Conservation (phyloP, 2,797 vertebrate species). For the Arnoldichthys spilopterus region DNA sequence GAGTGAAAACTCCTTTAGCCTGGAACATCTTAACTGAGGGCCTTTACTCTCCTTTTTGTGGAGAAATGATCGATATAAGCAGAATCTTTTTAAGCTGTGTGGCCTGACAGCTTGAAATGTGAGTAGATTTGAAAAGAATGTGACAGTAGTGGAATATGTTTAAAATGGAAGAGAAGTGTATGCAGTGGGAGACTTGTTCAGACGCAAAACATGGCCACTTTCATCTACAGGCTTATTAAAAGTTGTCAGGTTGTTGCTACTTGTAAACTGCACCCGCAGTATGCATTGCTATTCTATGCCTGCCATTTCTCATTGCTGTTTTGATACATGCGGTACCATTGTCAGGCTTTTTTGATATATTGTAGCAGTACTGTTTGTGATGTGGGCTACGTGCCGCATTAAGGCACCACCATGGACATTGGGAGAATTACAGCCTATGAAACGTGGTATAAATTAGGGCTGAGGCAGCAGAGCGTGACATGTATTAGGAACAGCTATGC, state of each 20-base stretch:
- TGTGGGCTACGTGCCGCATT: conserved; percentile 11
- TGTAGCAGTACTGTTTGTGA: conserved; percentile 45
- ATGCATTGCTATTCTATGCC: conserved; percentile 22
- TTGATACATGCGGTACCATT: conserved; percentile 38
- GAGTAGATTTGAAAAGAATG: neutral
- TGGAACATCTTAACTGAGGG: conserved; percentile 15
- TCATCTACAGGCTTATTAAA: conserved; percentile 6
- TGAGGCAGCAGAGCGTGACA: conserved; percentile 5
- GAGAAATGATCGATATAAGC: conserved; percentile 1
- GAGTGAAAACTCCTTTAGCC: conserved; percentile 12
- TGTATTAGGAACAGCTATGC: conserved; percentile 42
- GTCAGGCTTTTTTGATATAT: conserved; percentile 43
- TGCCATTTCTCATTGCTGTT: conserved; percentile 9
- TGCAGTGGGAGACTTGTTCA: neutral
- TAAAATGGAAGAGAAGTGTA: no score
- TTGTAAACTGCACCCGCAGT: conserved; percentile 10
- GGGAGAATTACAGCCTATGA: conserved; percentile 35
- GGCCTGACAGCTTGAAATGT: neutral
- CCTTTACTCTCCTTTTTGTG: conserved; percentile 17
- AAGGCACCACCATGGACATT: neutral
- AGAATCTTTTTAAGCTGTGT: neutral
- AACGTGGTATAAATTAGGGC: conserved; percentile 39
- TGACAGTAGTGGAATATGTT: neutral
- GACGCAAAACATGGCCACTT: neutral
- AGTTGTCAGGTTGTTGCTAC: conserved; percentile 15